These are phyloP conservation scores for Podargus strigoides DNA, from an alignment of 2,797 vertebrate species.

Conservation along the genomic window DNA sequence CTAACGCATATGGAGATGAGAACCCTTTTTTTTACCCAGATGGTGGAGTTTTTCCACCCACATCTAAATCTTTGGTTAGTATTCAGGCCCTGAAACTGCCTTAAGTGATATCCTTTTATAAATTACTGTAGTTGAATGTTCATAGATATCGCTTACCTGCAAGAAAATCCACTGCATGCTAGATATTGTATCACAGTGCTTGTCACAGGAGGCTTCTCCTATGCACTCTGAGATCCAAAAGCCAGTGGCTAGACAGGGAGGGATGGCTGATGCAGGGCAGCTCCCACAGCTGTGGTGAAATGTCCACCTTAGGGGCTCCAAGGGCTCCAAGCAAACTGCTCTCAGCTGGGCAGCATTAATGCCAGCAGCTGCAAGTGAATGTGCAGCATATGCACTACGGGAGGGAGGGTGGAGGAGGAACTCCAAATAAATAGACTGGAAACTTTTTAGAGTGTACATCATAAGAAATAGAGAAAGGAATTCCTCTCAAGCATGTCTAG, in stretches of 20 bases:
- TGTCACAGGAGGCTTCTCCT: neutral
- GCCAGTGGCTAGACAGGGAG: neutral
- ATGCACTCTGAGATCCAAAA: neutral
- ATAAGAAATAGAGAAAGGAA: neutral
- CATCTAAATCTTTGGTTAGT: neutral
- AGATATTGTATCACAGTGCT: accelerated
- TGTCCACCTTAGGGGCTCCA: neutral
- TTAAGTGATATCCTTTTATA: neutral
- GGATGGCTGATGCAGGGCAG: neutral
- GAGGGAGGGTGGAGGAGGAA: neutral
- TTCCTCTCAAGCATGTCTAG: neutral
- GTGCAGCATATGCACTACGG: neutral
- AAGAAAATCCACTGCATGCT: neutral
- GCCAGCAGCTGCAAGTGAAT: neutral
- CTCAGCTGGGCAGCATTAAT: neutral
- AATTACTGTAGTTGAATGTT: neutral
- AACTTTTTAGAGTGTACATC: neutral
- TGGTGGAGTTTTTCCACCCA: neutral
- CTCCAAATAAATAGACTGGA: neutral
- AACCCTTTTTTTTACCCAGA: neutral
- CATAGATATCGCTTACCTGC: neutral
- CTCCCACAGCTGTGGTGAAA: neutral
- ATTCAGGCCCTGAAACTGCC: neutral
- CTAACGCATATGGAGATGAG: neutral
- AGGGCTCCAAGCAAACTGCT: neutral